Evolutionary conservation across 2,888 invertebrate genomes (phyloP), one percentile per base, ranked within the genome.

Genomic region (Craniophora ligustri): DNA sequence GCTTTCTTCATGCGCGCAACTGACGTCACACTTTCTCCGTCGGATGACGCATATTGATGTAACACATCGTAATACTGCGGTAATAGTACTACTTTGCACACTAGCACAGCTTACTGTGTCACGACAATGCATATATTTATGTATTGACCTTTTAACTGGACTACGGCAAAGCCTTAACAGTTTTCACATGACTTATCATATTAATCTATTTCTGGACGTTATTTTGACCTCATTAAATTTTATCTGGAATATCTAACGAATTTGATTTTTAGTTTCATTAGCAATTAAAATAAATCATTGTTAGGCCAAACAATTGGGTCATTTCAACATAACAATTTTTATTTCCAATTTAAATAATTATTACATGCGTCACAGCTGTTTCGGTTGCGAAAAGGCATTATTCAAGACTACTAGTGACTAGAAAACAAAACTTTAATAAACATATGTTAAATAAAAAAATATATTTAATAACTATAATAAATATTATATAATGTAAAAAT

Each of bases 1-100:
- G 87, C 92, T 92, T 91, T 92, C 92, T 92, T 91, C 84, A 84
- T 85, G 88, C 85, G 86, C 86, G 75, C 78, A 75, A 66, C 57
- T 85, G 87, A 90, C 92, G 91, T 92, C 91, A 91, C 74, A 88
- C 92, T 92, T 92, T 92, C 92, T 84, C 89, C 77, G 76, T 71
- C 66, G 84, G 81, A 77, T 90, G 92, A 91, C 90, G 89, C 80
- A 80, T 72, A 66, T 79, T 87, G 86, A 87, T 87, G 88, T 89
- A 91, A 91, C 82, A 68, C 67, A 72, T 74, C 79, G 82, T 86
- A 87, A 89, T 79, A 77, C 75, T 79, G 76, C 65, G 72, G 84
- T 81, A 86, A 82, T 82, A 79, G 51, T 35, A 59, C 46, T 53
- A 63, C 53, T 50, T 57, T 66, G 50, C 64, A 53, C 44, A 56